Base-by-base conservation (phyloP, 2,113 vertebrate species). In the Electrona antarctica region DNA sequence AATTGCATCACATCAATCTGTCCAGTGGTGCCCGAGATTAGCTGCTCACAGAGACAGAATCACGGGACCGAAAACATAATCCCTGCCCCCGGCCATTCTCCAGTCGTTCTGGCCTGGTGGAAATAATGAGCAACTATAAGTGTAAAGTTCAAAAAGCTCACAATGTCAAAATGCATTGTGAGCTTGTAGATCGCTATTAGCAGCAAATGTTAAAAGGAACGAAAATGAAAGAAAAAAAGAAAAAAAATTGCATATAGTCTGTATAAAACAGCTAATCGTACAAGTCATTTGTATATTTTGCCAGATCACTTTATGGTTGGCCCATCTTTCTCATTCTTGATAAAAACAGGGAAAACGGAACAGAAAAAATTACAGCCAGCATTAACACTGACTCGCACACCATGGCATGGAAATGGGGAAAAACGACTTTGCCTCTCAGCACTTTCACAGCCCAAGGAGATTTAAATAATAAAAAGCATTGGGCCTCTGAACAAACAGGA, bases 381-480 rank as follows among this genome's bases (percentile, higher is more conserved):
- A 90, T 93, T 93, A 92, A 90, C 87, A 85, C 77, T 85, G 89
- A 91, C 90, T 84, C 90, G 91, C 88, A 77, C 85, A 87, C 89
- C 90, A 89, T 91, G 90, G 92, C 85, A 80, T 89, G 80, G 89
- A 92, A 92, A 91, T 84, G 83, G 89, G 83, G 77, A 77, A 85
- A 88, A 86, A 77, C 33, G 33, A 41, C 33, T 41, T 82, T 79
- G 80, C 87, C 90, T 92, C 89, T 90, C 82, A 91, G 88, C 91
- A 87, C 88, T 86, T 91, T 90, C 85, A 82, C 91, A 87, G 91
- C 93, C 92, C 89, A 92, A 81, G 90, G 93, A 93, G 92, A 94
- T 94, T 94, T 94, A 93, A 94, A 94, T 94, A 94, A 94, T 94
- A 92, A 93, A 94, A 92, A 90, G 86, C 87, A 85, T 89, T 89